These are phyloP conservation scores for Alviniconcha marisindica DNA, from an alignment of 1,140 invertebrate genomes.

Conservation along the genomic window DNA sequence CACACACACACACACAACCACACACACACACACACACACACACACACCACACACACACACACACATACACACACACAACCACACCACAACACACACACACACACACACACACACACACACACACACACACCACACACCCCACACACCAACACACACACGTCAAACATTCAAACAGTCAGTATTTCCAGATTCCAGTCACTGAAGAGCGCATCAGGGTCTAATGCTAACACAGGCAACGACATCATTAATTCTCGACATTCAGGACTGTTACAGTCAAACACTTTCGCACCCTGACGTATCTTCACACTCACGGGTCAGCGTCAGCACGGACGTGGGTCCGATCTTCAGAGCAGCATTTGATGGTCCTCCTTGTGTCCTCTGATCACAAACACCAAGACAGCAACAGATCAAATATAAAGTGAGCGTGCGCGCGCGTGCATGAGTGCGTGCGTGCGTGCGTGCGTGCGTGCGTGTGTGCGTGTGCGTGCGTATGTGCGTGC, in stretches of 20 bases:
- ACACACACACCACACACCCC: neutral
- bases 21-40: too few species aligned
- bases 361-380: slow-evolving; percentile 33
- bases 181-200: too few species aligned
- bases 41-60: too few species aligned
- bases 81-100: neutral
- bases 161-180: neutral
- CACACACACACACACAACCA: too few species aligned
- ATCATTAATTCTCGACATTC: too few species aligned
- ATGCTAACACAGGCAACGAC: slow-evolving; percentile 88
- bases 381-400: neutral
- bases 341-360: slow-evolving; percentile 28
- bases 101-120: neutral
- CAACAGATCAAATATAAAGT: neutral
- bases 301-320: slow-evolving; percentile 38
- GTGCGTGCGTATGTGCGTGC: neutral
- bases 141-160: neutral
- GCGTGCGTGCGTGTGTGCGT: neutral
- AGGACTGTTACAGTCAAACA: neutral
- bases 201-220: slow-evolving; percentile 82
- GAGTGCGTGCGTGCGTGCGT: neutral
- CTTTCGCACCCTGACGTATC: neutral
- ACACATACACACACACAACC: neutral
- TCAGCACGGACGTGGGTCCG: neutral
- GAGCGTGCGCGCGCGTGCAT: neutral